These are phyloP conservation scores for Acleris sparsana DNA, from an alignment of 2,888 invertebrate genomes.

Conservation along the genomic window DNA sequence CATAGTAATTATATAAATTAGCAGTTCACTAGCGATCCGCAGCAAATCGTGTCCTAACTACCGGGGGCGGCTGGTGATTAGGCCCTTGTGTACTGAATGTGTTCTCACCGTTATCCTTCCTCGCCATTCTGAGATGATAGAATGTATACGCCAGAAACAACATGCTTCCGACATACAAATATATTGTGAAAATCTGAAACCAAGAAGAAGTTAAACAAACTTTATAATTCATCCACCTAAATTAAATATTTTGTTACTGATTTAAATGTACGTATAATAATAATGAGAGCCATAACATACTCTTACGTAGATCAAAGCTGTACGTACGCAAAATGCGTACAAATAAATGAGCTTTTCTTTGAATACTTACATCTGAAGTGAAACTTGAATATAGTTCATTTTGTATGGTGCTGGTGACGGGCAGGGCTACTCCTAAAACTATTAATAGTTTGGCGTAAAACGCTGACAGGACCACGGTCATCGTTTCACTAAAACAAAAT, in stretches of 20 bases:
- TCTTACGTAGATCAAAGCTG: too few species aligned
- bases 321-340: too few species aligned
- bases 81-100: not conserved
- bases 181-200: constrained; percentile 87
- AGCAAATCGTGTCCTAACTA: not conserved
- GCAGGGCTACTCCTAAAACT: constrained; percentile 85
- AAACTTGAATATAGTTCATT: constrained; percentile 77
- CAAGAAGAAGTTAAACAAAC: constrained; percentile 40
- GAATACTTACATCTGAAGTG: constrained; percentile 70
- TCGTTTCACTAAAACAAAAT: constrained; percentile 81
- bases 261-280: too few species aligned
- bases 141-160: constrained; percentile 88
- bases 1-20: constrained; percentile 16
- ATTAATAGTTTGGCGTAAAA: constrained; percentile 87
- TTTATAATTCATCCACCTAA: too few species aligned
- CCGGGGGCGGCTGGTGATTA: not conserved
- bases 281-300: too few species aligned
- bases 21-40: not conserved
- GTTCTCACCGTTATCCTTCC: constrained; percentile 63
- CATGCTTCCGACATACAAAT: constrained; percentile 88
- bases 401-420: constrained; percentile 85
- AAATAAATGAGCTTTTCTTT: not conserved
- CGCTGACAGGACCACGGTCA: constrained; percentile 85
- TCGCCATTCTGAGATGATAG: constrained; percentile 79
- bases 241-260: too few species aligned